A percentile compares a stretch with the other conserved stretches of the same genome.
These are phyloP conservation scores for Oxyura jamaicensis DNA, from an alignment of 2,113 vertebrate genomes.

Conservation along the genomic window DNA sequence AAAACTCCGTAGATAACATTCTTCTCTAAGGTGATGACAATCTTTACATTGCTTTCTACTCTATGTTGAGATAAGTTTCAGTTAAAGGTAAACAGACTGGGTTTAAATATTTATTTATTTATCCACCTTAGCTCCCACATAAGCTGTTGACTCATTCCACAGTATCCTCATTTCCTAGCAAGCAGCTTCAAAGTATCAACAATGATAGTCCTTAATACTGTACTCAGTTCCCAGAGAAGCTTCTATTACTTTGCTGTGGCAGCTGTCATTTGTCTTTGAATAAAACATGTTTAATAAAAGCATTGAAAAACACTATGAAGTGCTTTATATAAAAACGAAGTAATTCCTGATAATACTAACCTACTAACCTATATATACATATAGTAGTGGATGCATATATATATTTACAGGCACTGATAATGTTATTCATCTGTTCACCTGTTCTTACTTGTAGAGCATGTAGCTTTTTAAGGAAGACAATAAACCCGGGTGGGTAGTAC, in stretches of 20 bases:
- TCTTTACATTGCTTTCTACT: background rate
- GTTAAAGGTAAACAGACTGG: background rate
- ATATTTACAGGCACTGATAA: background rate
- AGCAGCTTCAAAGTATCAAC: background rate
- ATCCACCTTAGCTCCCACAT: background rate
- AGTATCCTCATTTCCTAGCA: background rate
- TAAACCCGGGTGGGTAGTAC: background rate
- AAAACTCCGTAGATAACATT: background rate
- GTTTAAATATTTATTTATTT: background rate
- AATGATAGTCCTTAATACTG: background rate
- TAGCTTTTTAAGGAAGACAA: background rate
- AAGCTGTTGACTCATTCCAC: background rate
- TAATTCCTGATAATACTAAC: background rate
- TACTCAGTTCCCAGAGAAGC: background rate
- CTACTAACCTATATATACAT: too few relatives aligned
- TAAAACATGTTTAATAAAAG: background rate
- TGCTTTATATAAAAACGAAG: rapidly evolving
- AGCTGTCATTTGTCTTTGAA: background rate
- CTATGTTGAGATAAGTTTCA: background rate
- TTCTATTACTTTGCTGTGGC: background rate
- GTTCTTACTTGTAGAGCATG: background rate
- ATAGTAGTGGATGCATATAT: too few relatives aligned
- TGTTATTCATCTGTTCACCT: background rate
- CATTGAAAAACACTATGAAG: background rate
- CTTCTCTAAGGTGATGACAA: background rate